Evolutionary conservation across 2,113 vertebrate genomes (phyloP).

Genomic region (Oxyura jamaicensis): DNA sequence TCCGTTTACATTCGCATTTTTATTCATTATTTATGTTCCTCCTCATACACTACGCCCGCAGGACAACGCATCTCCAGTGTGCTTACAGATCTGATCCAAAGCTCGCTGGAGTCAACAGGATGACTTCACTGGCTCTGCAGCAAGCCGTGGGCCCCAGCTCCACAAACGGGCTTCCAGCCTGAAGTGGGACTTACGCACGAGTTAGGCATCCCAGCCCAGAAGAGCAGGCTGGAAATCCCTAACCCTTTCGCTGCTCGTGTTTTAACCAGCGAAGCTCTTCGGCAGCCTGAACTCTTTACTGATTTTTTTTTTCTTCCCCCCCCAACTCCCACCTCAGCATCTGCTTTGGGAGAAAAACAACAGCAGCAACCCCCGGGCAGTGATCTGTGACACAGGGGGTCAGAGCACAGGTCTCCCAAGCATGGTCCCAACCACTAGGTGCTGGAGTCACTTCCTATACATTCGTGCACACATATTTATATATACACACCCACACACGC

Average conservation of each 20-base stretch:
- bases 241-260: conserved; percentile 44
- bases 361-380: not conserved
- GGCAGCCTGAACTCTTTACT: not conserved
- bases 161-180: conserved; percentile 18
- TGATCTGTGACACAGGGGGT: not conserved
- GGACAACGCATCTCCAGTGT: conserved; percentile 38
- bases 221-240: conserved; percentile 22
- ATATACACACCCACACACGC: not conserved
- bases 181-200: conserved; percentile 49
- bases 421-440: not conserved
- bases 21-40: conserved; percentile 40
- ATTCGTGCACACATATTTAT: no score
- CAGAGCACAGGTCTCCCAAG: not conserved
- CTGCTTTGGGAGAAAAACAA: not conserved
- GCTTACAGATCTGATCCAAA: conserved; percentile 37
- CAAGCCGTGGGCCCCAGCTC: not conserved
- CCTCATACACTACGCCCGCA: conserved; percentile 32
- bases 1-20: not conserved
- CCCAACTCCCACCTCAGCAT: not conserved
- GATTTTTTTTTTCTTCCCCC: not conserved
- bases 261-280: not conserved
- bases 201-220: conserved; percentile 63
- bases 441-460: not conserved
- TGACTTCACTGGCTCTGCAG: conserved; percentile 63
- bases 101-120: conserved; percentile 50